Conservation (phyloP, 2,888 invertebrate species). For the Aphodius sticticus region DNA sequence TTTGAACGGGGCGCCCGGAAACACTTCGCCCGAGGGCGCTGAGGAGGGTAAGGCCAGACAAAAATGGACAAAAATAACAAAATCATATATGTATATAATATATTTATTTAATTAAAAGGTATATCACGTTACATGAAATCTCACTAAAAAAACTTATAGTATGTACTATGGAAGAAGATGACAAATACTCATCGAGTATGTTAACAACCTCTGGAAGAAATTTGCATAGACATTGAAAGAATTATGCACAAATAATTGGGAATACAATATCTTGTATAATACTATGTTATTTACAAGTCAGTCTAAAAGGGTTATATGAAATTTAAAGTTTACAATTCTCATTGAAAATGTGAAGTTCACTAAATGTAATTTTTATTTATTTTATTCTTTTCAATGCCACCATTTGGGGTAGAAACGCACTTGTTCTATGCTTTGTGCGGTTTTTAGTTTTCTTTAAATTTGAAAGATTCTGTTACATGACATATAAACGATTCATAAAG, state of each 20-base stretch:
- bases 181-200: constrained; percentile 10
- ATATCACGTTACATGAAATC: constrained; percentile 32
- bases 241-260: background rate
- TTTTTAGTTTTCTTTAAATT: no score
- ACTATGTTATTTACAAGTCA: background rate
- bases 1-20: no score
- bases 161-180: background rate
- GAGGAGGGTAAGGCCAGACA: no score
- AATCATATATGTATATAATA: constrained; percentile 39
- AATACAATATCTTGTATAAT: constrained; percentile 8
- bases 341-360: background rate
- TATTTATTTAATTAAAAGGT: constrained; percentile 33
- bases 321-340: background rate
- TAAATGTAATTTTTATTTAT: background rate
- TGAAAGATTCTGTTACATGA: no score
- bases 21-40: no score
- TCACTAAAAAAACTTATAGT: constrained; percentile 26
- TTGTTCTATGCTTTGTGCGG: background rate
- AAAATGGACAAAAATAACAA: constrained; percentile 41
- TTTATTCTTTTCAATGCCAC: background rate
- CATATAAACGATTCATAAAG: no score
- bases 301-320: background rate
- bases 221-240: constrained; percentile 13
- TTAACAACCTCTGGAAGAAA: constrained; percentile 15
- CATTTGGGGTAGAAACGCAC: background rate